phyloP scores from a whole-genome alignment of 2,113 vertebrate species.

The Hoplias malabaricus region DNA sequence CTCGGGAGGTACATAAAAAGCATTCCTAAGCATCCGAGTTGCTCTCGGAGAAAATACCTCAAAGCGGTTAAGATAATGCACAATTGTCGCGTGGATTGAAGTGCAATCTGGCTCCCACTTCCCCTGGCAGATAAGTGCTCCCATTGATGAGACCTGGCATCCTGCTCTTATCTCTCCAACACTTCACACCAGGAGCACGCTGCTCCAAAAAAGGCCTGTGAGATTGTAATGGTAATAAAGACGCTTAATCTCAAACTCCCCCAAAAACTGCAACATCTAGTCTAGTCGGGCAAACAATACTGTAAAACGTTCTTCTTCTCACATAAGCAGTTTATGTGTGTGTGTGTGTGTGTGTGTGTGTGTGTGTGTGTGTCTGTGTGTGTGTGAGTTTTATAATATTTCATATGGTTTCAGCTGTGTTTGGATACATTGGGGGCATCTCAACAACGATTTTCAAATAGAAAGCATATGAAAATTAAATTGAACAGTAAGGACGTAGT shows the following conservation, averaged over 20 bases:
- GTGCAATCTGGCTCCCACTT: slow-evolving; percentile 78
- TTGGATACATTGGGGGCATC: not conserved
- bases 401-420: not conserved
- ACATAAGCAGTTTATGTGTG: slow-evolving; percentile 52
- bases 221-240: slow-evolving; percentile 78
- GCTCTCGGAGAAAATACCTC: slow-evolving; percentile 78
- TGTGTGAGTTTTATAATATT: too few relatives aligned
- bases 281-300: slow-evolving; percentile 46
- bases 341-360: not conserved
- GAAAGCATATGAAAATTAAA: too few relatives aligned
- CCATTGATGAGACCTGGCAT: slow-evolving; percentile 79
- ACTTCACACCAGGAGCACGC: slow-evolving; percentile 74
- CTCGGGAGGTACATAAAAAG: slow-evolving; percentile 76
- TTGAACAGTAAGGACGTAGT: too few relatives aligned
- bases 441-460: too few relatives aligned
- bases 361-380: slow-evolving; percentile 13
- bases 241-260: slow-evolving; percentile 71
- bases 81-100: slow-evolving; percentile 74
- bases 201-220: slow-evolving; percentile 74
- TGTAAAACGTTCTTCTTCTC: slow-evolving; percentile 62
- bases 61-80: slow-evolving; percentile 78
- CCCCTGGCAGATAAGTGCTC: slow-evolving; percentile 74
- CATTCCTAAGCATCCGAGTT: slow-evolving; percentile 76
- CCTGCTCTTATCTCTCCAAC: slow-evolving; percentile 75
- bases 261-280: slow-evolving; percentile 60